Percentiles rank a stretch among this genome's conserved stretches.
Evolutionary conservation across 2,888 invertebrate genomes (phyloP).

Genomic region (Lycophotia porphyrea): DNA sequence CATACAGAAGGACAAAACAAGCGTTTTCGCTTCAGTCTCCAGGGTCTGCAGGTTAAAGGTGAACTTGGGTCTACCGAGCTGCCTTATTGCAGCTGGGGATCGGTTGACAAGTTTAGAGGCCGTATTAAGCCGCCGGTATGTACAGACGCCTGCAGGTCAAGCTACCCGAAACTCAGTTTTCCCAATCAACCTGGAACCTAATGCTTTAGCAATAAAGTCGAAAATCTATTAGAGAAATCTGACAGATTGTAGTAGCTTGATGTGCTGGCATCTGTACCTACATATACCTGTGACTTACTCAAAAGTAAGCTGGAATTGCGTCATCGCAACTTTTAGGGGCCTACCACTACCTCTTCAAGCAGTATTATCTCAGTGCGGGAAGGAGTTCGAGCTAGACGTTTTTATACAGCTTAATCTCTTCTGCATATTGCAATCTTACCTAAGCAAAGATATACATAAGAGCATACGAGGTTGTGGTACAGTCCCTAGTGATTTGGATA

Average conservation of each 20-base stretch:
- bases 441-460: neutral
- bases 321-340: neutral
- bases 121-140: neutral
- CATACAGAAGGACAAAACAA: slow-evolving; percentile 12
- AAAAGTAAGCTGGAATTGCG: neutral
- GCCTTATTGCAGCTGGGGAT: slow-evolving; percentile 29
- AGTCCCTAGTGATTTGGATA: neutral
- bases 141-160: no score
- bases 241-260: no score
- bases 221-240: no score
- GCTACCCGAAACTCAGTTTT: no score
- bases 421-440: neutral
- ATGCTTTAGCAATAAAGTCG: no score
- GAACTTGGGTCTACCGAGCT: neutral
- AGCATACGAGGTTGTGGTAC: neutral
- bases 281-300: neutral
- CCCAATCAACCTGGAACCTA: no score
- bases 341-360: neutral
- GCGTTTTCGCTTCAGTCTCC: slow-evolving; percentile 26
- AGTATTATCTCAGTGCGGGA: neutral
- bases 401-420: neutral
- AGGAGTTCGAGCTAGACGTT: neutral
- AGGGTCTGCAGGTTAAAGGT: neutral
- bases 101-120: neutral
- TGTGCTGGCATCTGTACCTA: neutral